These are phyloP conservation scores for Aldabrachelys gigantea DNA, from an alignment of 2,113 vertebrate species.

Conservation along the genomic window DNA sequence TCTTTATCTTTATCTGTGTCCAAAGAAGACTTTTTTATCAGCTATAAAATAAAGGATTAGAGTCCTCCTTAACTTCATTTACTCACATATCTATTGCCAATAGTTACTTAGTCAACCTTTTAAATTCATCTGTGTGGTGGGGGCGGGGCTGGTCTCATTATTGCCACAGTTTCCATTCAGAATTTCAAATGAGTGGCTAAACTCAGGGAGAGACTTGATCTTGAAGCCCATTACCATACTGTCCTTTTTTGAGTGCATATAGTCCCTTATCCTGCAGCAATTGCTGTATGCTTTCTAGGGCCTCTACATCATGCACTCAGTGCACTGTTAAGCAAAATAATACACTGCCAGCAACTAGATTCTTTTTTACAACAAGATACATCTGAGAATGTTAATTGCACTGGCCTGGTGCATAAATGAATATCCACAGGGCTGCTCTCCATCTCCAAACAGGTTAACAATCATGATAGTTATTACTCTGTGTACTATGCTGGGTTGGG, in stretches of 20 bases:
- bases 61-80: neutral
- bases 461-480: neutral
- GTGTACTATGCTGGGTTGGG: neutral
- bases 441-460: neutral
- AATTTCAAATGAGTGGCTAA: conserved; percentile 8
- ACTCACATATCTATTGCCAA: neutral
- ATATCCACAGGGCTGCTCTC: neutral
- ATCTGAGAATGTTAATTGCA: neutral
- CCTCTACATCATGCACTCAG: neutral
- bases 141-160: too few relatives aligned
- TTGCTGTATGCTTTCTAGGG: neutral
- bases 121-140: neutral
- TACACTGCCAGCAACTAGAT: neutral
- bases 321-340: neutral
- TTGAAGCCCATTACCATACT: neutral
- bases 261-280: neutral
- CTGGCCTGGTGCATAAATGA: neutral
- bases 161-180: neutral
- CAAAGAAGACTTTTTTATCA: neutral
- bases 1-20: neutral
- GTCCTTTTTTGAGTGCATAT: neutral
- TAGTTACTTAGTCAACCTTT: neutral
- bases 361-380: neutral
- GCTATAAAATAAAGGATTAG: neutral
- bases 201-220: neutral